Base-by-base conservation (phyloP, 2,797 vertebrate genomes). In the Trematomus bernacchii region DNA sequence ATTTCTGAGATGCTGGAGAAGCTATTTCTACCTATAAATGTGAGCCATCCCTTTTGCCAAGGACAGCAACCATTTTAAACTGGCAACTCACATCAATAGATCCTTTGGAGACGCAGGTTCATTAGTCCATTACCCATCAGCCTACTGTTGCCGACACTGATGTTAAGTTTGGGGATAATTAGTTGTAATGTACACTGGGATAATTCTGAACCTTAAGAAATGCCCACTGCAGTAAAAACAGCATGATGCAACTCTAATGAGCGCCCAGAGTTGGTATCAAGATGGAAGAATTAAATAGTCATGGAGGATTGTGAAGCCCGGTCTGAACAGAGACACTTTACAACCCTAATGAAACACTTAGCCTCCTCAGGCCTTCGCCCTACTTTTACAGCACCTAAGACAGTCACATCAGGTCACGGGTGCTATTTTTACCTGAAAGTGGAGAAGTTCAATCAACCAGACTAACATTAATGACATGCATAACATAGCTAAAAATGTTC, bases 331-430 rank as follows among this genome's bases (percentile, higher is more conserved):
- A 66, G 40, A 60, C 47, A 68, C 77, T 81, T 77, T 75, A 80
- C 63, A 79, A 77, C 79, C 66, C 44, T 80, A 76, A 87, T 88
- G 77, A 67, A 82, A 71, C 66, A 54, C 67, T 62, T 62, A 3
- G 18, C 72, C 62, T 85, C 77, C 61, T 75, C 59, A 19, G 74
- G 74, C 77, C 60, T 71, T 76, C 77, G 82, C 27, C 81, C 83
- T 84, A 82, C 74, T 87, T 90, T 85, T 75, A 55, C 27, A 73
- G 66, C 77, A 72, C 76, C 67, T 73, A 75, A 67, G 54, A 83
- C 66, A 63, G 72, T 43, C 75, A 55, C 76, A 79, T 73, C 55
- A 66, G 60, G 48, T 68, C 27, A 61, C 3, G 0, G 46, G 78
- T 47, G 67, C 80, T 87, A 77, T 84, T 84, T 87, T 78, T 76